phyloP scores from a whole-genome alignment of 1,140 invertebrate genomes.

The Drosophila virilis region DNA sequence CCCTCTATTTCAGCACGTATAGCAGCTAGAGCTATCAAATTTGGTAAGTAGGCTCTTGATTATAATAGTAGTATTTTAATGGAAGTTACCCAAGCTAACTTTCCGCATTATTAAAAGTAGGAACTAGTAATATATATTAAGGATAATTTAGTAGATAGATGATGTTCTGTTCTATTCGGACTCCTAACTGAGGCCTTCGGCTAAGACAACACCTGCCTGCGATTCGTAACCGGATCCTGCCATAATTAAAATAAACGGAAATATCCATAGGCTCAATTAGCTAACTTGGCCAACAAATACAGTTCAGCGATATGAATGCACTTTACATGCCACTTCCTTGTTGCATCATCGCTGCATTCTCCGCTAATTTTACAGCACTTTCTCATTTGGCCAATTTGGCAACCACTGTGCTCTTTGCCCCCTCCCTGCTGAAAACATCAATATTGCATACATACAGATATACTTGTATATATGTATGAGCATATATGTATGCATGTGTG shows the following conservation, averaged over 20 bases:
- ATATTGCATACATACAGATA: background rate
- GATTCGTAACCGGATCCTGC: too few relatives aligned
- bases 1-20: too few relatives aligned
- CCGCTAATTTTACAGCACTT: slow-evolving; percentile 21
- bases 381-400: slow-evolving; percentile 24
- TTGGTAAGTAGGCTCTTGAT: too few relatives aligned
- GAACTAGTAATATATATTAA: too few relatives aligned
- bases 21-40: too few relatives aligned
- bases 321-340: background rate
- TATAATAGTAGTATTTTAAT: too few relatives aligned
- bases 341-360: slow-evolving; percentile 4
- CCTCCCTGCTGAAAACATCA: background rate
- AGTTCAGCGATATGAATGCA: background rate
- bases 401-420: slow-evolving; percentile 34
- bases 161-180: too few relatives aligned
- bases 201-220: too few relatives aligned
- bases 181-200: too few relatives aligned
- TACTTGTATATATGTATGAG: background rate
- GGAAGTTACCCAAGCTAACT: too few relatives aligned
- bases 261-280: background rate
- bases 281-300: background rate
- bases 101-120: too few relatives aligned
- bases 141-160: too few relatives aligned
- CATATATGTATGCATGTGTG: slow-evolving; percentile 5
- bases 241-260: background rate